A percentile compares a stretch with the other conserved stretches of the same genome.
These are phyloP conservation scores for Invenusta paracnida DNA, from an alignment of 2,888 invertebrate species.

Conservation along the genomic window DNA sequence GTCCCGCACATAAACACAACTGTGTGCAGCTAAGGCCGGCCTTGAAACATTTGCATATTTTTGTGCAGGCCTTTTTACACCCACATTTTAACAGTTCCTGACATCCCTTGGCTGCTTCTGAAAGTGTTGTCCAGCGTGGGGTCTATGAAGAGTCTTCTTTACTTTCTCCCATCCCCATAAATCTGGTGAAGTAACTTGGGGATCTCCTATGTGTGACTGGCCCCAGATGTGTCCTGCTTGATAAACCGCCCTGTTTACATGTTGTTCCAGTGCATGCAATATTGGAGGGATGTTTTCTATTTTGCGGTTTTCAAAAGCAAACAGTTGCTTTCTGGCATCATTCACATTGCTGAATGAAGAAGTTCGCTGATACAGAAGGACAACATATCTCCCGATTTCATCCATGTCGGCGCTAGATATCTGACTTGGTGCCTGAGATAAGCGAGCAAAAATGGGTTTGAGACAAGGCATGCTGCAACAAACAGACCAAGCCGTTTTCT, in stretches of 20 bases:
- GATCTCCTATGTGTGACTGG: not conserved
- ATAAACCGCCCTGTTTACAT: slow-evolving; percentile 45
- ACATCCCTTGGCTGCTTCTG: too few species aligned
- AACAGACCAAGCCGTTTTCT: not conserved
- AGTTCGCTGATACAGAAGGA: slow-evolving; percentile 47
- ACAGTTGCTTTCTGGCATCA: slow-evolving; percentile 46
- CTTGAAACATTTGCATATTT: slow-evolving; percentile 31
- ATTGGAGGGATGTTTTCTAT: slow-evolving; percentile 47
- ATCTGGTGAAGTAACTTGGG: not conserved
- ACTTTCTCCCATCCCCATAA: not conserved
- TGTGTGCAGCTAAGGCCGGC: slow-evolving; percentile 33
- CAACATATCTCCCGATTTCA: slow-evolving; percentile 46
- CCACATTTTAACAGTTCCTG: slow-evolving; percentile 10
- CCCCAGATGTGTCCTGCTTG: slow-evolving; percentile 46
- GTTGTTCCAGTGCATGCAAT: slow-evolving; percentile 46
- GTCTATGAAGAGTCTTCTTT: not conserved
- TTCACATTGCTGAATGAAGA: slow-evolving; percentile 42
- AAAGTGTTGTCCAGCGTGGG: slow-evolving; percentile 2
- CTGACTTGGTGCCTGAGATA: slow-evolving; percentile 18
- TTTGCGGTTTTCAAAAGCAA: slow-evolving; percentile 41
- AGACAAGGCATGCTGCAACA: not conserved
- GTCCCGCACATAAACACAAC: slow-evolving; percentile 17
- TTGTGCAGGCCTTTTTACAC: slow-evolving; percentile 27
- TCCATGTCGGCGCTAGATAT: slow-evolving; percentile 21
- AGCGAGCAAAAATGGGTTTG: not conserved